Percentiles rank a stretch among this genome's conserved stretches.
These are phyloP conservation scores for Syrmaticus mikado DNA, from an alignment of 2,113 vertebrate species.

Conservation along the genomic window DNA sequence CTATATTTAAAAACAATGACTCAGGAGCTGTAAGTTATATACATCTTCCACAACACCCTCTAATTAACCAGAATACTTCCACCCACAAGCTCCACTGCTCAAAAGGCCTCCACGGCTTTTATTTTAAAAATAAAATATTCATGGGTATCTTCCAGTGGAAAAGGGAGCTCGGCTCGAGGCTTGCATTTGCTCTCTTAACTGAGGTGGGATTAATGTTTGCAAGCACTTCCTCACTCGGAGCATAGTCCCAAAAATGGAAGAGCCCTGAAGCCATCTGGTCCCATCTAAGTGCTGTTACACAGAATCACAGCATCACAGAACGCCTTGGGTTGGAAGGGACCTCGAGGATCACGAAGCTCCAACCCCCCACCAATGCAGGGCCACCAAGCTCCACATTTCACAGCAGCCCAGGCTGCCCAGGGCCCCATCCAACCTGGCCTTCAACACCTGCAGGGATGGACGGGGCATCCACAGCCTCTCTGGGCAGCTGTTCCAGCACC, in stretches of 20 bases:
- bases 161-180: neutral
- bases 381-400: too few species aligned
- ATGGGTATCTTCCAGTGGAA: neutral
- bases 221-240: neutral
- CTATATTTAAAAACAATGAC: constrained; percentile 72
- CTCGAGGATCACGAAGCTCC: too few species aligned
- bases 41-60: constrained; percentile 42
- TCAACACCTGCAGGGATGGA: too few species aligned
- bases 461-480: too few species aligned
- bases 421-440: too few species aligned
- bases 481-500: too few species aligned
- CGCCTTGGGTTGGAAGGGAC: too few species aligned
- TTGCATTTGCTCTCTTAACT: neutral
- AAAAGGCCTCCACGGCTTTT: neutral
- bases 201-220: neutral
- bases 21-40: constrained; percentile 62
- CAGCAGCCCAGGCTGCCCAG: too few species aligned
- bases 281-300: fast-evolving
- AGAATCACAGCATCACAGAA: too few species aligned
- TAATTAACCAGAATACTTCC: constrained; percentile 66
- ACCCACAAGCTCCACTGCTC: constrained; percentile 46
- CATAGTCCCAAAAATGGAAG: neutral
- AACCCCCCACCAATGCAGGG: too few species aligned
- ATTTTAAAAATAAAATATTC: neutral
- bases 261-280: neutral